These are phyloP conservation scores for Salvelinus sp. DNA, from an alignment of 2,113 vertebrate species.

Conservation along the genomic window DNA sequence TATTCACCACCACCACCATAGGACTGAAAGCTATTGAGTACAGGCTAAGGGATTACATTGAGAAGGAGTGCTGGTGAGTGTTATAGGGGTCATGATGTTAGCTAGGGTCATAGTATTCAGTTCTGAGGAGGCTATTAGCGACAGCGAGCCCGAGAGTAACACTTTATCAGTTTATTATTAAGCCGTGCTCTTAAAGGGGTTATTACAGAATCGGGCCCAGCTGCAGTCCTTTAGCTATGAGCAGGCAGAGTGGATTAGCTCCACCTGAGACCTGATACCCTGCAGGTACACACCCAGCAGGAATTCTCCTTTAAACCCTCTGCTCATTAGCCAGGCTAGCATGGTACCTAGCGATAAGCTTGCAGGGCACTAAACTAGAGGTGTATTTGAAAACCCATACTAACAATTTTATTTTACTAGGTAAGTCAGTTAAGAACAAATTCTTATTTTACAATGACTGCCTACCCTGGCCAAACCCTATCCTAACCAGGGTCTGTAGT, in stretches of 20 bases:
- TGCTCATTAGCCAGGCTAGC: slow-evolving; percentile 31
- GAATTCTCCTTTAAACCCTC: background rate
- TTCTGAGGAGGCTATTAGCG: slow-evolving; percentile 30
- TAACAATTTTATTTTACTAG: no score
- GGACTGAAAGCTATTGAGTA: background rate
- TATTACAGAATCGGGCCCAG: slow-evolving; percentile 16
- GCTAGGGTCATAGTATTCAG: slow-evolving; percentile 1
- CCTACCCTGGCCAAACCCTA: no score
- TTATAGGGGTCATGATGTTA: background rate
- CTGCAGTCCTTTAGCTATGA: slow-evolving; percentile 18
- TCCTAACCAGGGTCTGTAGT: no score
- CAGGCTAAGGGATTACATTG: slow-evolving; percentile 2
- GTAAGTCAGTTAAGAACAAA: no score
- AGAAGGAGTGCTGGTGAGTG: background rate
- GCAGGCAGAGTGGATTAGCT: slow-evolving; percentile 24
- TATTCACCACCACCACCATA: background rate
- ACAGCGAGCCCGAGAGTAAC: slow-evolving; percentile 15
- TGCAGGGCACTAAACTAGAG: background rate
- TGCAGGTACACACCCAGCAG: slow-evolving; percentile 24
- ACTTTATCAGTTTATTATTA: slow-evolving; percentile 25
- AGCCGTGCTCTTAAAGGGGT: background rate
- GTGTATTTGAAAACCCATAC: no score
- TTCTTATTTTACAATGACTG: no score
- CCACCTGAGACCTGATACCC: slow-evolving; percentile 22
- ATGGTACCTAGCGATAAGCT: slow-evolving; percentile 15